These are phyloP conservation scores for Ammospiza caudacuta DNA, from an alignment of 2,113 vertebrate genomes.

Conservation along the genomic window DNA sequence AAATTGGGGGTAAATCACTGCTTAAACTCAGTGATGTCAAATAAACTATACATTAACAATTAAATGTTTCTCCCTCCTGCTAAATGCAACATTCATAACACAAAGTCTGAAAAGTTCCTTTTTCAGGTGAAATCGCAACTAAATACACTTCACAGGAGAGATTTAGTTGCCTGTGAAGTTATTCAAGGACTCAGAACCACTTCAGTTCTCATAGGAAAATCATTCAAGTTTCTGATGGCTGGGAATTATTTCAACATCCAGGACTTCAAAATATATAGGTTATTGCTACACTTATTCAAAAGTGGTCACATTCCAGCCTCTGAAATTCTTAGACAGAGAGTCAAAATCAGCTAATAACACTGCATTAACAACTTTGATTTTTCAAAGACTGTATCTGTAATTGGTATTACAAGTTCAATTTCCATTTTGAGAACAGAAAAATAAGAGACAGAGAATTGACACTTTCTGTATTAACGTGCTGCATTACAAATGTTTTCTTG, in stretches of 20 bases:
- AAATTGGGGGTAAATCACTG: neutral
- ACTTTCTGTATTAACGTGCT: neutral
- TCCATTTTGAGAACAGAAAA: neutral
- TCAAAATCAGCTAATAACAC: neutral
- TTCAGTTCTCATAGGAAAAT: neutral
- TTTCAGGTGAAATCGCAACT: constrained; percentile 6
- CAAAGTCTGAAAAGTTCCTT: constrained; percentile 40
- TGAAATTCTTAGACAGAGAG: neutral
- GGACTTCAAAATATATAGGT: neutral
- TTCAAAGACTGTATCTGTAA: neutral
- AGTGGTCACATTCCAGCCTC: neutral
- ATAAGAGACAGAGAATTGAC: neutral
- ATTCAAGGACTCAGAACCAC: neutral
- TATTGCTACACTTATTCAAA: neutral
- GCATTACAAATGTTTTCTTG: neutral
- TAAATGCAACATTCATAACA: constrained; percentile 21
- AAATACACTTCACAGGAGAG: constrained; percentile 27
- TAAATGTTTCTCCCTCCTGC: neutral
- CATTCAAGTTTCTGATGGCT: neutral
- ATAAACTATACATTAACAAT: constrained; percentile 45
- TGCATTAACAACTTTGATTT: constrained; percentile 13
- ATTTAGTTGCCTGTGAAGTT: neutral
- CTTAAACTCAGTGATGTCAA: constrained; percentile 9
- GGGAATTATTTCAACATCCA: neutral
- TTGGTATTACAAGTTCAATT: neutral